phyloP scores from a whole-genome alignment of 2,113 vertebrate genomes.

The Poeciliopsis turrubarensis region DNA sequence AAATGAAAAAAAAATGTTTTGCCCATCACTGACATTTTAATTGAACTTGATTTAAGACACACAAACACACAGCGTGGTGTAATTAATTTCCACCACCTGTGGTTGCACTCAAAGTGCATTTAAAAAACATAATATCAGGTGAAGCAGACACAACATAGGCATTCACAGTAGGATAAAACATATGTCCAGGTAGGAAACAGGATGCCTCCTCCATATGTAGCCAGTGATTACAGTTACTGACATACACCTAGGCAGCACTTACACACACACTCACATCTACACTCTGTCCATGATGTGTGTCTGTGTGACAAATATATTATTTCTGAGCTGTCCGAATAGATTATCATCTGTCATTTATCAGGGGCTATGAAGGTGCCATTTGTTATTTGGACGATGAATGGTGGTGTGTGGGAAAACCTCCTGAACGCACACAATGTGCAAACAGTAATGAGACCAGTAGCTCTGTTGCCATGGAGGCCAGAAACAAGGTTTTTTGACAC shows the following conservation, averaged over 20 bases:
- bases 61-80: neutral
- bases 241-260: constrained; percentile 13
- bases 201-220: constrained; percentile 29
- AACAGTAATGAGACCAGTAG: constrained; percentile 73
- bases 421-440: constrained; percentile 68
- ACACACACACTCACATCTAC: constrained; percentile 4
- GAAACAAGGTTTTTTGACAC: constrained; percentile 63
- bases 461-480: constrained; percentile 73
- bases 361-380: constrained; percentile 69
- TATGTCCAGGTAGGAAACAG: constrained; percentile 11
- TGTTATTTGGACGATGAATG: constrained; percentile 76
- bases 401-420: constrained; percentile 67
- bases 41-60: neutral
- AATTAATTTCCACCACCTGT: neutral
- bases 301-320: constrained; percentile 71
- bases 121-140: neutral
- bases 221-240: constrained; percentile 27
- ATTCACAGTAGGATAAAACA: constrained; percentile 13
- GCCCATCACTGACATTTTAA: neutral
- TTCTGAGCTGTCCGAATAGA: constrained; percentile 65
- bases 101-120: neutral
- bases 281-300: constrained; percentile 44
- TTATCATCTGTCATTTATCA: constrained; percentile 78
- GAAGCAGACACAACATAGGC: neutral
- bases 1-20: neutral